Evolutionary conservation across 1,140 invertebrate species (phyloP).

Genomic region (Psix sp.): DNA sequence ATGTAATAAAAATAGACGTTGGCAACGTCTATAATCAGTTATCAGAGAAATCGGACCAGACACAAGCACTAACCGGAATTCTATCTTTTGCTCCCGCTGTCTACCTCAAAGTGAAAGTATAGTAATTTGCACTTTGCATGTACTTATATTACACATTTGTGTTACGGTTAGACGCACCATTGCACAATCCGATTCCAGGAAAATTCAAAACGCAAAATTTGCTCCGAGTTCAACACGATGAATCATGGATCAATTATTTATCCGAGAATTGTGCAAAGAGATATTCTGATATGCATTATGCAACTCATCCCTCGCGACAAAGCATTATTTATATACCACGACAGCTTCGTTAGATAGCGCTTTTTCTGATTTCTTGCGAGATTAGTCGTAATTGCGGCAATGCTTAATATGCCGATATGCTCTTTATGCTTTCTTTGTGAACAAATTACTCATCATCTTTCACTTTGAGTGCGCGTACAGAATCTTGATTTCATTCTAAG

Average conservation of each 20-base stretch:
- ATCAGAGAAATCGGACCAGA: constrained; percentile 58
- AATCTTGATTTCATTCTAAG: too few species aligned
- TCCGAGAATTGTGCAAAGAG: constrained; percentile 32
- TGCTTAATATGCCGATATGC: too few species aligned
- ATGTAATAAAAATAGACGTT: constrained; percentile 43
- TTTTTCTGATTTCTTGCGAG: constrained; percentile 18
- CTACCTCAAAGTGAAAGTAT: constrained; percentile 52
- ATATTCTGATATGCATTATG: constrained; percentile 18
- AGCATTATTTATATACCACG: constrained; percentile 17
- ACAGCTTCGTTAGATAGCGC: constrained; percentile 15
- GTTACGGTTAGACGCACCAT: constrained; percentile 28
- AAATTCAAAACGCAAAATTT: constrained; percentile 33
- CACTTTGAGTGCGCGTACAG: too few species aligned
- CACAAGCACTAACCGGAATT: constrained; percentile 55
- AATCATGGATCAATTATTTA: constrained; percentile 55
- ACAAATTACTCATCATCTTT: too few species aligned
- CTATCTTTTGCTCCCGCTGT: constrained; percentile 45
- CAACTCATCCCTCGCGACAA: constrained; percentile 27
- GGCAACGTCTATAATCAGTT: constrained; percentile 58
- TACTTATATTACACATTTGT: constrained; percentile 52
- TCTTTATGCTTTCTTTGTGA: too few species aligned
- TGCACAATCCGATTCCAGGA: constrained; percentile 41
- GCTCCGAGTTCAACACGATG: constrained; percentile 22
- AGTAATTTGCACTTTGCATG: constrained; percentile 62
- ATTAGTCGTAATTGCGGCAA: too few species aligned